phyloP scores from a whole-genome alignment of 2,797 vertebrate species.

The Lates japonicus region DNA sequence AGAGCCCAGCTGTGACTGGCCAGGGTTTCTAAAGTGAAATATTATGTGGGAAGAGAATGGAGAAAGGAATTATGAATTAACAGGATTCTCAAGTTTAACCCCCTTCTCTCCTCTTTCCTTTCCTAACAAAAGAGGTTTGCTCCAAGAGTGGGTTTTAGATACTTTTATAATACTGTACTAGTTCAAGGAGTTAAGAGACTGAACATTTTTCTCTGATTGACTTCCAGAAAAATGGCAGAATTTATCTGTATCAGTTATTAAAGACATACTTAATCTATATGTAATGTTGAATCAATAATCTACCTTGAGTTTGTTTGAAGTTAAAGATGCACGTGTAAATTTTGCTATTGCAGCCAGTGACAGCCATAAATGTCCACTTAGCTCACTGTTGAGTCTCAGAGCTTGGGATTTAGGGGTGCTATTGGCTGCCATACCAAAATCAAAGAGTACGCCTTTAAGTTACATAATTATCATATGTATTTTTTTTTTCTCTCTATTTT shows the following conservation, averaged over 20 bases:
- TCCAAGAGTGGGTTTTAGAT: not conserved
- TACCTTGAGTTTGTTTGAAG: not conserved
- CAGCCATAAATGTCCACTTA: not conserved
- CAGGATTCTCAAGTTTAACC: conserved; percentile 21
- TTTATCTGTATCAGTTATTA: conserved; percentile 1
- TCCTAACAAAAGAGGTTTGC: conserved; percentile 1
- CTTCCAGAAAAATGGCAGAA: not conserved
- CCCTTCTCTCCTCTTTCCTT: conserved; percentile 35
- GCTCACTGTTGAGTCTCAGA: not conserved
- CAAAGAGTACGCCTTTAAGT: not conserved
- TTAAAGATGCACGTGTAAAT: not conserved
- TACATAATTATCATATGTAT: not conserved
- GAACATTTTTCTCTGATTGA: not conserved
- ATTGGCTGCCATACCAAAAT: not conserved
- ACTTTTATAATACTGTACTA: not conserved
- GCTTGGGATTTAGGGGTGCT: not conserved
- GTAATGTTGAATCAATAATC: not conserved
- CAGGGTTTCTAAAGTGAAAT: conserved; percentile 70
- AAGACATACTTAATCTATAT: not conserved
- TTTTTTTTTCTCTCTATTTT: conserved; percentile 29
- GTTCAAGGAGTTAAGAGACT: not conserved
- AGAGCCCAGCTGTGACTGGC: conserved; percentile 78
- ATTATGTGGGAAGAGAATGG: not conserved
- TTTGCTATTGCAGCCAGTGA: not conserved
- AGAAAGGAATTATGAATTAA: conserved; percentile 59